A percentile compares a stretch with the other conserved stretches of the same genome.
Evolutionary conservation across 2,113 vertebrate genomes (phyloP).

Genomic region (Microcebus murinus): DNA sequence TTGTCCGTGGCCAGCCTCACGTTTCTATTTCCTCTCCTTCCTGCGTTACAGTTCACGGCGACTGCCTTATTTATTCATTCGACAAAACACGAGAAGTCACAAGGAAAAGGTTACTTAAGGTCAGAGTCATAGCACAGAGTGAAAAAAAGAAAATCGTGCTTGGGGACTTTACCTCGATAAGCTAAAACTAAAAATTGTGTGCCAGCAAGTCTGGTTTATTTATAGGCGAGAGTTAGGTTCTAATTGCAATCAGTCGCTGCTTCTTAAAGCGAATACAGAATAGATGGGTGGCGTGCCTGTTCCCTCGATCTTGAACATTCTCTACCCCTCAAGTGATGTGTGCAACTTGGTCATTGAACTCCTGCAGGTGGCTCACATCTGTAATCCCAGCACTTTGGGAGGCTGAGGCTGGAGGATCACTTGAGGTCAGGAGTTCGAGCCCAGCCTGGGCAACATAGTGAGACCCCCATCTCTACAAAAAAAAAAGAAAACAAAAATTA

Average conservation of each 20-base stretch:
- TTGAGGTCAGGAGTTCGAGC: no score
- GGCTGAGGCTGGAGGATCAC: no score
- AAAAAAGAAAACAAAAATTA: no score
- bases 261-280: neutral
- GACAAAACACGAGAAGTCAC: conserved; percentile 28
- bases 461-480: no score
- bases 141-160: no score
- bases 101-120: neutral
- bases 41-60: neutral
- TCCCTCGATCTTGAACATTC: neutral
- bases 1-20: neutral
- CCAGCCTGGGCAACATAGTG: no score
- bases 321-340: neutral
- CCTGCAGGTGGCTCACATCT: no score
- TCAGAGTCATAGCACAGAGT: neutral
- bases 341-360: neutral
- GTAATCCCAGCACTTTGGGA: no score
- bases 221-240: neutral
- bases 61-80: conserved; percentile 39
- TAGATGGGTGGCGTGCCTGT: neutral
- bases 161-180: conserved; percentile 1
- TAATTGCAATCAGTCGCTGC: neutral
- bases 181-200: neutral
- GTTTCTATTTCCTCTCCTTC: neutral
- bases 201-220: neutral